Evolutionary conservation across 2,888 invertebrate genomes (phyloP), one percentile per base, ranked within the genome.

Genomic region (Trilocha varians): DNA sequence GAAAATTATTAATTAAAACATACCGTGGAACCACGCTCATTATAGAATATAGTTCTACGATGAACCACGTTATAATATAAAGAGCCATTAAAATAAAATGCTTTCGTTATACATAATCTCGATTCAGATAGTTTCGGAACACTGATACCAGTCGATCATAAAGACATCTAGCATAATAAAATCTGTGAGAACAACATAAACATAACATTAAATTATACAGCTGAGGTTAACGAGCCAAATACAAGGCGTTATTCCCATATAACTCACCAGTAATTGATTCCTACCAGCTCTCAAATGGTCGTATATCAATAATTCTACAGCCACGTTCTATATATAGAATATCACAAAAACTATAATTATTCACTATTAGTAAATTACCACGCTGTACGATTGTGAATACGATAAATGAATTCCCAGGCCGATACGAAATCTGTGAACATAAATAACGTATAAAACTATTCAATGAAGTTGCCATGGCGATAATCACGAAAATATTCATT

Each of bases 361-460:
- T 25, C 11, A 25, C 25, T 9, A 9, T 25, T 25, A 11, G 25
- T 25, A 25, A 25, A 25, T 25, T 25, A 9, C 25, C 25, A 25
- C 25, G 25, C 25, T 25, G 11, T 5, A 25, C 25, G 25, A 25
- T 25, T 25, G 25, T 25, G 25, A 25, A 25, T 25, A 16, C 6
- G 38, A 62, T 60, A 60, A 62, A 15, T 32, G 32, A 35, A 47
- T 59, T 61, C 59, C 49, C 59, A 57, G 48, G 56, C 42, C n/a
- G 42, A 46, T 45, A 42, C 46, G 44, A 48, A 49, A 38, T 25
- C 32, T 14, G 38, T 15, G 32, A 32, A 6, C 11, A 53, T 37
- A 45, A 44, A 44, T 45, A 42, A 47, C 50, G 46, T 42, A 44
- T 50, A 49, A 58, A 32, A 18, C 15, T 11, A 50, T 52, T 40